Percentiles rank a stretch among this genome's conserved stretches.
phyloP scores from a whole-genome alignment of 2,888 invertebrate genomes.

The Nemoura dubitans region DNA sequence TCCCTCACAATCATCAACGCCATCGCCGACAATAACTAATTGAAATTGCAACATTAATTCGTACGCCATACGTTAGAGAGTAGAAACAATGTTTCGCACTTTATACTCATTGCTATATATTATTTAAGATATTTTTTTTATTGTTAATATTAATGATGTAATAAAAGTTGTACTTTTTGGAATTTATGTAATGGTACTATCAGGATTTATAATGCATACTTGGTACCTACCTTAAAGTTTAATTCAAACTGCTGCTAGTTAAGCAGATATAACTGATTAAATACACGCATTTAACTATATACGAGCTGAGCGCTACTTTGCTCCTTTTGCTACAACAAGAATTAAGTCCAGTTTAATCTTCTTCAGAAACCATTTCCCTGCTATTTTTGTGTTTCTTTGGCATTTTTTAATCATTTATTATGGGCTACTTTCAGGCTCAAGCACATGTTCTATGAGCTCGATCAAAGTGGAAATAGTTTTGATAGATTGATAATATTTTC shows the following conservation, averaged over 20 bases:
- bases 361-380: not conserved
- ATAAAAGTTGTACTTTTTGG: not conserved
- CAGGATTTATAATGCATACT: not conserved
- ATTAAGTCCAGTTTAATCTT: not conserved
- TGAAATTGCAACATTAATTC: not conserved
- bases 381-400: not conserved
- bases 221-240: not conserved
- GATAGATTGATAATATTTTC: not conserved
- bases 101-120: not conserved
- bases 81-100: not conserved
- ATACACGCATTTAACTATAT: not conserved
- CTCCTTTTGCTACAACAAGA: not conserved
- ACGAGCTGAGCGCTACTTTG: not conserved
- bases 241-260: not conserved
- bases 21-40: not conserved
- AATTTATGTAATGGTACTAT: not conserved
- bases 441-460: not conserved
- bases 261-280: not conserved
- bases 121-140: not conserved
- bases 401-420: not conserved
- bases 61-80: not conserved
- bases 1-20: conserved; percentile 25
- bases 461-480: conserved; percentile 1
- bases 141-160: not conserved
- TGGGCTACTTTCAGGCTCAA: not conserved